Evolutionary conservation across 2,797 vertebrate species (phyloP).

Genomic region (Crocodylus rhombifer): DNA sequence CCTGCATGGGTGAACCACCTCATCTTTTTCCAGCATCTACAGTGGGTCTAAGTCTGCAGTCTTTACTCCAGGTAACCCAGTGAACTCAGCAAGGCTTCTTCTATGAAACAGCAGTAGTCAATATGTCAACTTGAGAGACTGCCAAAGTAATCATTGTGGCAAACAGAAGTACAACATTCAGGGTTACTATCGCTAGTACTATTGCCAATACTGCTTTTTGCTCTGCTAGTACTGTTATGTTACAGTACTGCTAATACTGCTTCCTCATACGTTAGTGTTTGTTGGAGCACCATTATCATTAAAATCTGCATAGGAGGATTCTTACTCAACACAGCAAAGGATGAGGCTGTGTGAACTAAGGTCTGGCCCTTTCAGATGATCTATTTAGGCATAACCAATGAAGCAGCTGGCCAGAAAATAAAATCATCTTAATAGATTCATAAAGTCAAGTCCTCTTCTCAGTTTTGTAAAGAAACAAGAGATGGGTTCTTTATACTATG

Average conservation of each 20-base stretch:
- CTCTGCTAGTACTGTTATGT: too few relatives aligned
- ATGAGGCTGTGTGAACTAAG: neutral
- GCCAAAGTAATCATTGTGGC: neutral
- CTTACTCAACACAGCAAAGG: accelerated
- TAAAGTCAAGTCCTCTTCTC: neutral
- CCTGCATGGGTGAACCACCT: neutral
- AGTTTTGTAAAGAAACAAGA: neutral
- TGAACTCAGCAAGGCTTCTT: neutral
- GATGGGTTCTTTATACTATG: neutral
- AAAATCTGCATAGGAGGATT: neutral
- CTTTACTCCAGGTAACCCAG: neutral
- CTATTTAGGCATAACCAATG: neutral
- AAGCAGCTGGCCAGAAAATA: neutral
- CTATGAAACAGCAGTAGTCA: neutral
- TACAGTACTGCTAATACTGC: too few relatives aligned
- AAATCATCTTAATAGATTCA: neutral
- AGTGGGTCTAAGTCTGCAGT: neutral
- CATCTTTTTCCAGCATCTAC: neutral
- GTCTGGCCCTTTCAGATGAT: neutral
- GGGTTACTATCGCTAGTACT: neutral
- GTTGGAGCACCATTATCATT: neutral
- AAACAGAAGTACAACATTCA: neutral
- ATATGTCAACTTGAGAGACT: neutral
- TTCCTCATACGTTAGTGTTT: accelerated
- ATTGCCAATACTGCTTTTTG: neutral